A percentile compares a stretch with the other conserved stretches of the same genome.
Evolutionary conservation across 2,113 vertebrate genomes (phyloP).

Genomic region (Cichladusa arquata): DNA sequence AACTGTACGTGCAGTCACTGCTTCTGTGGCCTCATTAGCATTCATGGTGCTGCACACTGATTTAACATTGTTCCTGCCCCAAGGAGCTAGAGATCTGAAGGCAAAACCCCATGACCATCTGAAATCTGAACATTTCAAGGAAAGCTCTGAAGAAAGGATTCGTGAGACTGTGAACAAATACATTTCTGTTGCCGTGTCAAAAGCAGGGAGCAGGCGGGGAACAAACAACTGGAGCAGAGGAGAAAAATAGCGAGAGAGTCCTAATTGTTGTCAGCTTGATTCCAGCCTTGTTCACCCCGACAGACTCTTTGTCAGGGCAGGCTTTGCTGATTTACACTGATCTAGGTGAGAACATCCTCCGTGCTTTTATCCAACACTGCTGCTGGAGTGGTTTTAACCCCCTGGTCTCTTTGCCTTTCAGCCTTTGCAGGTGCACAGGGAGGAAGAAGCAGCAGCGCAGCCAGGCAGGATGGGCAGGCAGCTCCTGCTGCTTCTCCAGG

Average conservation of each 20-base stretch:
- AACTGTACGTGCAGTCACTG: not conserved
- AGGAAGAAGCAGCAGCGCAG: not conserved
- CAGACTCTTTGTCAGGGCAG: not conserved
- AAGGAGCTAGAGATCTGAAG: slow-evolving; percentile 8
- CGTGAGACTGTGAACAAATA: not conserved
- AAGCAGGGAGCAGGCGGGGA: not conserved
- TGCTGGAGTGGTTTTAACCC: not conserved
- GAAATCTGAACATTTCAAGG: slow-evolving; percentile 4
- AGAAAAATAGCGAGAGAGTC: not conserved
- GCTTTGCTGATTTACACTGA: not conserved
- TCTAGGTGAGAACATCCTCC: not conserved
- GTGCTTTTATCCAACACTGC: not conserved
- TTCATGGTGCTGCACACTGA: not conserved
- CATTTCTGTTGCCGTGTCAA: not conserved
- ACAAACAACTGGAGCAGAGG: not conserved
- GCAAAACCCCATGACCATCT: slow-evolving; percentile 6
- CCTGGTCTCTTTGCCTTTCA: not conserved
- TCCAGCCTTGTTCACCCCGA: not conserved
- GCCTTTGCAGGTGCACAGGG: fast-evolving
- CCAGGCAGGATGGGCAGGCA: not conserved
- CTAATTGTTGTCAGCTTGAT: slow-evolving; percentile 11
- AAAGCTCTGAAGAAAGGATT: not conserved
- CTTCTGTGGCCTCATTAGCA: not conserved
- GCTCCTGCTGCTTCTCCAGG: not conserved
- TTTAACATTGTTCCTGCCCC: slow-evolving; percentile 19